These are phyloP conservation scores for Macheiramphus alcinus DNA, from an alignment of 2,113 vertebrate species.

Conservation along the genomic window DNA sequence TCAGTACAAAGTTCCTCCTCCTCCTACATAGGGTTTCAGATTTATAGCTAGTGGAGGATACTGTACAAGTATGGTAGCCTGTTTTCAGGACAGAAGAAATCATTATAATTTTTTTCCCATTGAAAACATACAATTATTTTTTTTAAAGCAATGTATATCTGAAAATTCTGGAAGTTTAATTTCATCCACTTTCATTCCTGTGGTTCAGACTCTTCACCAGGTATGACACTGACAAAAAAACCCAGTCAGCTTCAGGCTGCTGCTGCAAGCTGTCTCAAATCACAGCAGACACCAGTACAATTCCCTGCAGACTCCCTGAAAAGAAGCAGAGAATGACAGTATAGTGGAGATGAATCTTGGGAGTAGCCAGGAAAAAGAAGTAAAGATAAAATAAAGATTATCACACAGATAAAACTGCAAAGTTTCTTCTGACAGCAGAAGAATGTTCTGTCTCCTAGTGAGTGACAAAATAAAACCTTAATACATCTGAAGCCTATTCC, in stretches of 20 bases:
- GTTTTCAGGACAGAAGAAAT: neutral
- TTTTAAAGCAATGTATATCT: neutral
- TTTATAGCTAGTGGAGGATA: neutral
- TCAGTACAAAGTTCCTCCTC: neutral
- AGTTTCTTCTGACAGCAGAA: neutral
- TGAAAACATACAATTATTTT: neutral
- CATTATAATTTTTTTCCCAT: neutral
- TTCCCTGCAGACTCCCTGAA: neutral
- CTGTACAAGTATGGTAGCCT: neutral
- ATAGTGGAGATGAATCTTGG: neutral
- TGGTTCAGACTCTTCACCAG: neutral
- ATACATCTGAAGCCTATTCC: neutral
- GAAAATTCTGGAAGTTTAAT: neutral
- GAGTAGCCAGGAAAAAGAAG: neutral
- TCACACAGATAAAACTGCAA: neutral
- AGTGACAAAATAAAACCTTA: neutral
- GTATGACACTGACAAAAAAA: neutral
- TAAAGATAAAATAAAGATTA: slow-evolving; percentile 4
- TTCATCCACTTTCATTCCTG: neutral
- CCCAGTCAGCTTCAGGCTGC: neutral
- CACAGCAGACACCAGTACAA: neutral
- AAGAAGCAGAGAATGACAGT: neutral
- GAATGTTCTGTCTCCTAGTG: neutral
- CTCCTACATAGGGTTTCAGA: neutral
- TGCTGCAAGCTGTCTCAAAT: neutral